Evolutionary conservation across 2,888 invertebrate genomes (phyloP).

Genomic region (Eulithis testata): DNA sequence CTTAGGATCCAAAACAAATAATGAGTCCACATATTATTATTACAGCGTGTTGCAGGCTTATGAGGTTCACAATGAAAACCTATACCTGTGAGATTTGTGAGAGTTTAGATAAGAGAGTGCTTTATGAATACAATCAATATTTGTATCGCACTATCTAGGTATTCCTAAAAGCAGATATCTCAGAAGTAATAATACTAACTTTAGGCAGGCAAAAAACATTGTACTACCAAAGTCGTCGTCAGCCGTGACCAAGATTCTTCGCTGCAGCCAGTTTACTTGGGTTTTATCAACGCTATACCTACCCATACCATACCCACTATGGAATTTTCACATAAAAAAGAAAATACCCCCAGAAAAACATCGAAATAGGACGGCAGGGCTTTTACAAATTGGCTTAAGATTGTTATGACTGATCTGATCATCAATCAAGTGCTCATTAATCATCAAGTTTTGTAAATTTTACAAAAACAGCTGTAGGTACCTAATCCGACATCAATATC

Average conservation of each 20-base stretch:
- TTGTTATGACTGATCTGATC: slow-evolving; percentile 4
- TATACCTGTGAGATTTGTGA: no score
- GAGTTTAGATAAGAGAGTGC: no score
- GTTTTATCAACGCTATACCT: no score
- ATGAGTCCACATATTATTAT: no score
- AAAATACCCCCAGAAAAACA: neutral
- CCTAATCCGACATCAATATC: neutral
- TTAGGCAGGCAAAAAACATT: neutral
- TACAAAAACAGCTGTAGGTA: neutral
- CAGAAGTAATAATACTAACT: no score
- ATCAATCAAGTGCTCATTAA: slow-evolving; percentile 11
- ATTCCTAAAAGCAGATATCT: no score
- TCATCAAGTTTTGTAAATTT: slow-evolving; percentile 14
- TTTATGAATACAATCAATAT: no score
- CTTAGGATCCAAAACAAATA: no score
- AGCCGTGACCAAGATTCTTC: slow-evolving; percentile 19
- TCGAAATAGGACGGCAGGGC: neutral
- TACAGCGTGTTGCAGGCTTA: no score
- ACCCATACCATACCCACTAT: neutral
- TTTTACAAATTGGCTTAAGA: slow-evolving; percentile 3
- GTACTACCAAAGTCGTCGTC: slow-evolving; percentile 5
- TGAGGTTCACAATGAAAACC: no score
- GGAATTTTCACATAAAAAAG: neutral
- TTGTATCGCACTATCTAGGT: no score
- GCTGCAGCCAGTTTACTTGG: slow-evolving; percentile 1